Percentiles rank a stretch among this genome's conserved stretches.
Evolutionary conservation across 2,113 vertebrate species (phyloP).

Genomic region (Apteryx mantelli): DNA sequence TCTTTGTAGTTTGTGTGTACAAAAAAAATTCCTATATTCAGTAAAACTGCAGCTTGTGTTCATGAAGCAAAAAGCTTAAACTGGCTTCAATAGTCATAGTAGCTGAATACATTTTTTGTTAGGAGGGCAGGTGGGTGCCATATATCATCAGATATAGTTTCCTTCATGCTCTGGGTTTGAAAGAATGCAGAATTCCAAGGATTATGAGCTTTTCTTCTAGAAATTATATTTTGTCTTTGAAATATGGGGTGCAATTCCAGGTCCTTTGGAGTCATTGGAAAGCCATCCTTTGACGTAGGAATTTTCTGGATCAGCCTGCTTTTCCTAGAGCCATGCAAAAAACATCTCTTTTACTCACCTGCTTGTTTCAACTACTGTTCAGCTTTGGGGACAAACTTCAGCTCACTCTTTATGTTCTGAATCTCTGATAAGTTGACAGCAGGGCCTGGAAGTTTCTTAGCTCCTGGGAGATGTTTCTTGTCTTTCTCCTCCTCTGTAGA

Average conservation of each 20-base stretch:
- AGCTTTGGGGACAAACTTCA: constrained; percentile 84
- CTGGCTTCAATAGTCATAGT: background rate
- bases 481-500: constrained; percentile 79
- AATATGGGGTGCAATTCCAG: background rate
- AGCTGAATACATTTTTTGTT: background rate
- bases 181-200: background rate
- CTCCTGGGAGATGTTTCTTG: constrained; percentile 90
- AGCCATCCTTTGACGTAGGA: background rate
- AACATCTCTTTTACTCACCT: constrained; percentile 67
- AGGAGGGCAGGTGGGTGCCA: background rate
- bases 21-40: background rate
- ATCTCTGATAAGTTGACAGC: constrained; percentile 94
- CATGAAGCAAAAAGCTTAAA: background rate
- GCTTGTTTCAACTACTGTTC: constrained; percentile 75
- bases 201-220: background rate
- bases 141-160: background rate
- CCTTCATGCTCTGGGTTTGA: background rate
- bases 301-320: background rate
- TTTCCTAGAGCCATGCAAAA: background rate
- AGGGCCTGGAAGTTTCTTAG: constrained; percentile 91
- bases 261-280: background rate
- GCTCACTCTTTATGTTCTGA: constrained; percentile 94
- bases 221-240: background rate
- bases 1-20: background rate
- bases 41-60: background rate